phyloP scores from a whole-genome alignment of 2,113 vertebrate species.

The Lota lota region DNA sequence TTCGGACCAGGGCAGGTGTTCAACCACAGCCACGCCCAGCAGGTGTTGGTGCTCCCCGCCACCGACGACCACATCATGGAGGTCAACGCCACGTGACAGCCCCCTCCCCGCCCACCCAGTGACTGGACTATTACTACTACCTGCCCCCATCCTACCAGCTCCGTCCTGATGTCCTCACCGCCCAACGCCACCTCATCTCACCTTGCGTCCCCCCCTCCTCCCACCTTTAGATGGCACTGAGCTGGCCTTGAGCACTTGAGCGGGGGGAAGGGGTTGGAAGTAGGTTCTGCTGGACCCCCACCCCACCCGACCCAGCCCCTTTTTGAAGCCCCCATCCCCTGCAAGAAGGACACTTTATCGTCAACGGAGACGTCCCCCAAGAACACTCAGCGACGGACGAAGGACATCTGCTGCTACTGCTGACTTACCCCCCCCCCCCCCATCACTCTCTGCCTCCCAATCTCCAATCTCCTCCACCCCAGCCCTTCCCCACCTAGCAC shows the following conservation, averaged over 20 bases:
- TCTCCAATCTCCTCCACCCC: no score
- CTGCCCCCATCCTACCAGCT: background rate
- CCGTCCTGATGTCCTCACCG: no score
- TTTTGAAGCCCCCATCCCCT: background rate
- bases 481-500: conserved; percentile 41
- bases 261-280: conserved; percentile 27
- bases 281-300: conserved; percentile 25
- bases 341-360: conserved; percentile 52
- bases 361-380: conserved; percentile 45
- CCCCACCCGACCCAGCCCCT: background rate
- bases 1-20: conserved; percentile 90
- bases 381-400: conserved; percentile 39
- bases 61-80: conserved; percentile 93
- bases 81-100: conserved; percentile 91
- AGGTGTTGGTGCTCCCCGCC: conserved; percentile 90
- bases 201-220: conserved; percentile 3
- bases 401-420: conserved; percentile 44
- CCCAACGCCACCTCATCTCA: no score
- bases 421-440: conserved; percentile 17
- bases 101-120: conserved; percentile 16
- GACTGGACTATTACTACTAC: conserved; percentile 48
- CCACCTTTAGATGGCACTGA: conserved; percentile 39
- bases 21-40: conserved; percentile 81
- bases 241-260: conserved; percentile 29
- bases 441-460: no score